Conservation (phyloP, 53 echinoderm and acorn worm species). For the Arbacia lixula region DNA sequence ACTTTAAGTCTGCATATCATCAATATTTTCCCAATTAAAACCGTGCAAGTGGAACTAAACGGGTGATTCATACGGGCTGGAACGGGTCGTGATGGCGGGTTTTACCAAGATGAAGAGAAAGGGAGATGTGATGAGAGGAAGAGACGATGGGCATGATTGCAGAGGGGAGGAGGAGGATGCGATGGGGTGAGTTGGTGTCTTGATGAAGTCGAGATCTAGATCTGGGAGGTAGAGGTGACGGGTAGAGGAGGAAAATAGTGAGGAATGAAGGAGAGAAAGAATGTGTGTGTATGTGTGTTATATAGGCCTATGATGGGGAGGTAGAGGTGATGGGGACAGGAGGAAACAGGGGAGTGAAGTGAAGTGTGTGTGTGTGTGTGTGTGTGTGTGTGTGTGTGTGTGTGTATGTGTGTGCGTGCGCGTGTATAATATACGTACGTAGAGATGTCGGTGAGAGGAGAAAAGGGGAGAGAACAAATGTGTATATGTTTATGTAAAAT, state of each 20-base stretch:
- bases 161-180: neutral
- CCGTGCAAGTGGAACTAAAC: conserved; percentile 23
- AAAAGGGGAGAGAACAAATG: neutral
- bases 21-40: conserved; percentile 31
- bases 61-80: conserved; percentile 10
- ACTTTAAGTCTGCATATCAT: neutral
- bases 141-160: neutral
- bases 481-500: too few relatives aligned
- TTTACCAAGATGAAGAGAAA: conserved; percentile 2
- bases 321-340: too few relatives aligned
- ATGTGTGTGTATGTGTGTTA: too few relatives aligned
- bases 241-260: neutral
- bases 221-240: neutral
- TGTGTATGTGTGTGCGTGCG: too few relatives aligned
- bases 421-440: neutral
- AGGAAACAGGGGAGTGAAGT: too few relatives aligned
- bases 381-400: too few relatives aligned
- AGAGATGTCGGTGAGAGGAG: neutral
- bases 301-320: too few relatives aligned
- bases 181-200: neutral
- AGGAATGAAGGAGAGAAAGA: neutral
- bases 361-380: too few relatives aligned
- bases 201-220: neutral
- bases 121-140: too few relatives aligned
- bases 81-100: conserved; percentile 17